A percentile compares a stretch with the other conserved stretches of the same genome.
These are phyloP conservation scores for Volucella inflata DNA, from an alignment of 2,888 invertebrate species.

Conservation along the genomic window DNA sequence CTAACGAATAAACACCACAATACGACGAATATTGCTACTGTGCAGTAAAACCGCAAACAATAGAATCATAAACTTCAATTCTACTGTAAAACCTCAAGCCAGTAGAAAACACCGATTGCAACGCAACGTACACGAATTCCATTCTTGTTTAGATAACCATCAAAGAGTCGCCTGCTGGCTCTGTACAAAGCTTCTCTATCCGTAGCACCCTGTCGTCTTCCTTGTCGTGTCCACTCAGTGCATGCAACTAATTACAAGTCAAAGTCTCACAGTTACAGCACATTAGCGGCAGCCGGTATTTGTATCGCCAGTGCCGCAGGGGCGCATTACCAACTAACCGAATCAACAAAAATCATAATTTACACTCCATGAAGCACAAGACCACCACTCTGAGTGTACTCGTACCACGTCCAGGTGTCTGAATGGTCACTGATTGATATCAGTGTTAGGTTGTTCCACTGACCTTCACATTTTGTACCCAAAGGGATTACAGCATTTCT, in stretches of 20 bases:
- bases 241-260: constrained; percentile 55
- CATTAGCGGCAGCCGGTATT: constrained; percentile 53
- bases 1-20: constrained; percentile 22
- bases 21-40: constrained; percentile 6
- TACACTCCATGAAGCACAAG: constrained; percentile 27
- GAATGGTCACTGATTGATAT: constrained; percentile 50
- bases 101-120: constrained; percentile 47
- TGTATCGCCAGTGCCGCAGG: constrained; percentile 11
- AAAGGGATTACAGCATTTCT: constrained; percentile 65
- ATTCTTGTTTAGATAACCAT: constrained; percentile 57
- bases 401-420: constrained; percentile 38
- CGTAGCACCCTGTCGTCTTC: background rate
- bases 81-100: background rate
- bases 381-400: background rate
- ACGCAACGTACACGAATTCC: constrained; percentile 62
- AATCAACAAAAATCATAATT: constrained; percentile 57
- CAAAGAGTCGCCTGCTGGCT: constrained; percentile 28
- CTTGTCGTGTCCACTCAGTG: background rate
- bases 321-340: constrained; percentile 35
- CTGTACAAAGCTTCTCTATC: constrained; percentile 38
- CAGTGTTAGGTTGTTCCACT: constrained; percentile 68
- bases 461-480: constrained; percentile 65
- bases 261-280: constrained; percentile 55
- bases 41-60: constrained; percentile 39
- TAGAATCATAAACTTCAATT: constrained; percentile 65